These are phyloP conservation scores for Capreolus pygargus DNA, from an alignment of 2,113 vertebrate genomes.

Conservation along the genomic window DNA sequence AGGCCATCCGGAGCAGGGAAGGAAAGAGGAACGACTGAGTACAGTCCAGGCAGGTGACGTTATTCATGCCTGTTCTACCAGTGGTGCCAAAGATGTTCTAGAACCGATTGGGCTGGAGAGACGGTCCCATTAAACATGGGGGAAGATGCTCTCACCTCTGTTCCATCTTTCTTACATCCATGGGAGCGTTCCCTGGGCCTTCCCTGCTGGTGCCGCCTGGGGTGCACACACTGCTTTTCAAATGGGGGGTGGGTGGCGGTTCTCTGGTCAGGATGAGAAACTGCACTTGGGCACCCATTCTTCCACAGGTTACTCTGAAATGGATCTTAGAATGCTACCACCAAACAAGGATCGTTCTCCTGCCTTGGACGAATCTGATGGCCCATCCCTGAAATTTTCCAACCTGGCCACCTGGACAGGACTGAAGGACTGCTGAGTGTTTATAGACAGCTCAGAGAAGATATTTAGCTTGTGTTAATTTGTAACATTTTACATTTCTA, in stretches of 20 bases:
- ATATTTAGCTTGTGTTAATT: conserved; percentile 58
- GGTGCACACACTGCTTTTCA: background rate
- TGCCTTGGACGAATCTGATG: conserved; percentile 1
- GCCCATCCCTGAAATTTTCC: background rate
- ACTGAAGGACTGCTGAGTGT: background rate
- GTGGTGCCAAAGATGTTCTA: background rate
- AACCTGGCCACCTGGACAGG: background rate
- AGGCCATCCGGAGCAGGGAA: rapidly evolving
- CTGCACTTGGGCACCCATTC: background rate
- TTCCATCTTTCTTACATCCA: background rate
- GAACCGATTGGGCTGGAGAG: background rate
- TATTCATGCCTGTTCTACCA: rapidly evolving
- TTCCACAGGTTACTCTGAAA: background rate
- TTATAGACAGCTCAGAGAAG: conserved; percentile 31
- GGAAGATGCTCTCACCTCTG: background rate
- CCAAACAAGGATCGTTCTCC: background rate
- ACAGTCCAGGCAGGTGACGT: rapidly evolving
- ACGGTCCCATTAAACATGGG: background rate
- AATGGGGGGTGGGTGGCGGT: background rate
- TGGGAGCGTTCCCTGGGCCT: too few species aligned
- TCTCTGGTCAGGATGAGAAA: background rate
- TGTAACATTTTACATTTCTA: conserved; percentile 73
- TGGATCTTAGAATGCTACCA: background rate
- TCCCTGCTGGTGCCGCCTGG: background rate
- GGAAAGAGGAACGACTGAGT: background rate